Base-by-base conservation (phyloP, 2,888 invertebrate species). In the Zootermopsis nevadensis region DNA sequence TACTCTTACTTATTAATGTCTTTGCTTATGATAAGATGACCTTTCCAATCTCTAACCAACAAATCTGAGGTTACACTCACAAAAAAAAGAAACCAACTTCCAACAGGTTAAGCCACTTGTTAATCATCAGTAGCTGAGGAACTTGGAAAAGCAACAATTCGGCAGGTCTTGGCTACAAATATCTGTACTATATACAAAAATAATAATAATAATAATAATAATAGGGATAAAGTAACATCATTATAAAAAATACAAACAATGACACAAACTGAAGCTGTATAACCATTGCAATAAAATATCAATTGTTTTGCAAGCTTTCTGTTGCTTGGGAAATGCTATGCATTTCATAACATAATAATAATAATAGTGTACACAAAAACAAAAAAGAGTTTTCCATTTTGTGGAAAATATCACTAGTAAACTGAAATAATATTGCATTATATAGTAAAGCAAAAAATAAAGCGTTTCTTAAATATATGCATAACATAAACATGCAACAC, bases 391-490 rank as follows among this genome's bases (percentile, higher is more conserved):
- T 48, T 42, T 76, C 76, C 38, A 76, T 42, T 12, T 55, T 42
- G 48, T 76, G 48, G 76, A 76, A 48, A 76, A 42, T 76, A 48
- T 76, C 76, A 76, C 76, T 76, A 42, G 38, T 22, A 74, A 27
- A 42, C 42, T 76, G n/a, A 76, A n/a, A 76, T 76, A 60, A 77
- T 77, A 77, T 53, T 77, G 77, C 77, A 77, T 77, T 55, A 53
- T 55, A 55, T 31, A 77, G 33, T 77, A 77, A 77, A 77, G 77
- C 77, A 48, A 53, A 31, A 31, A 76, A 42, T 42, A 48, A 76
- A 76, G 76, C 48, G 38, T 48, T n/a, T 38, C 30, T 76, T 76
- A 60, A 60, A 53, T 53, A 53, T 24, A 53, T 53, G 8, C 38
- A 38, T 38, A 38, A 38, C 15, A 48, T 48, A 48, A 48, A 19